Base-by-base conservation (phyloP, 92 coral and sea anemone genomes). In the Phymanthus crucifer region DNA sequence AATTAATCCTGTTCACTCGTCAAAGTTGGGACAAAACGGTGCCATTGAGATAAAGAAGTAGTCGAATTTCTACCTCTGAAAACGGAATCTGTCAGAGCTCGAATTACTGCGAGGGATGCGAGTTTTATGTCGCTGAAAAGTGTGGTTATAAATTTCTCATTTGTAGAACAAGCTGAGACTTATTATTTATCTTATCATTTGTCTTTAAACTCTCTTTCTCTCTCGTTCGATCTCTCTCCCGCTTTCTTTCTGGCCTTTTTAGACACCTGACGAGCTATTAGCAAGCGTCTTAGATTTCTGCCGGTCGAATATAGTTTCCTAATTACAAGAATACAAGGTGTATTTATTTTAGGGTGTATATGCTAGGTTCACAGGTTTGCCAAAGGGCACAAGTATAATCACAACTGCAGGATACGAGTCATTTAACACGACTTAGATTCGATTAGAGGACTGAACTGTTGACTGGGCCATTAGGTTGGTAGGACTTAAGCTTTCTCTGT, bases 21-120 rank as follows among this genome's bases (percentile, higher is more conserved):
- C 75, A 45, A 71, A 71, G 4, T 6, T 21, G 50, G 75, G 75
- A 71, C 75, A 37, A 10, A 71, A 71, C 26, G 75, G 75, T 36
- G 75, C 75, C 75, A 45, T 23, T 13, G 33, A 11, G n/a, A 57
- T 40, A 40, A 40, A 38, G 13, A 13, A 37, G 75, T 40, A 71
- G 75, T 7, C 57, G n/a, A 26, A 36, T 6, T 35, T 71, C 75
- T 71, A 23, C 3, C 33, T 18, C 29, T 61, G 11, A 17, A 29
- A 61, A 61, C 48, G 10, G 64, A 61, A 26, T 34, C 35, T 61
- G 68, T n/a, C 68, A 27, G 3, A 1, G 21, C 35, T 61, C 9
- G 34, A 54, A 54, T 54, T 54, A 54, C 64, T 43, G n/a, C n/a
- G n/a, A n/a, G n/a, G n/a, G n/a, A n/a, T n/a, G 48, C 48, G 14